Conservation (phyloP, 2,797 vertebrate genomes). For the Poeciliopsis gracilis region DNA sequence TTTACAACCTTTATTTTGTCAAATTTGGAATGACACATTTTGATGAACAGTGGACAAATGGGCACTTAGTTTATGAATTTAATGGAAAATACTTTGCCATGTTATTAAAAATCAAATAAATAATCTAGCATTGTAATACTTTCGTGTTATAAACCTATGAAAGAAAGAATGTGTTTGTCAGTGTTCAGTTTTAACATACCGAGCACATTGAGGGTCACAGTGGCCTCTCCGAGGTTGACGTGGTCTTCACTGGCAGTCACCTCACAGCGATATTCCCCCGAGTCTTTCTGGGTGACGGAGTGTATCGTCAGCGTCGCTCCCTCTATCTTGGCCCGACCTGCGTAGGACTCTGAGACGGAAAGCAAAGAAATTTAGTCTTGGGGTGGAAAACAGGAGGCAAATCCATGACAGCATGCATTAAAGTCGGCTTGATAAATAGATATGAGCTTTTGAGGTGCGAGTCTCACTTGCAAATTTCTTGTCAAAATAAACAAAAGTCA, state of each 20-base stretch:
- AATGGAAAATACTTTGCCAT: not conserved
- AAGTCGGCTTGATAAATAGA: not conserved
- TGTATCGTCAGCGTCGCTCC: constrained; percentile 89
- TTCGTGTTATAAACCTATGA: not conserved
- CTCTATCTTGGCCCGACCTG: constrained; percentile 85
- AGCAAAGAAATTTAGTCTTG: not conserved
- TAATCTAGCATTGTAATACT: not conserved
- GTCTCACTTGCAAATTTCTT: constrained; percentile 81
- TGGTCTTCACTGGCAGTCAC: constrained; percentile 87
- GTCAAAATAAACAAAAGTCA: constrained; percentile 90
- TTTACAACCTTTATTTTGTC: not conserved
- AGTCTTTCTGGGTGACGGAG: constrained; percentile 90
- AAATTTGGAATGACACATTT: not conserved
- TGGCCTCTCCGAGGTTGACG: constrained; percentile 85
- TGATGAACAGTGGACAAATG: not conserved
- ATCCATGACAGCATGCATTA: not conserved
- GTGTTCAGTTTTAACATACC: constrained; percentile 69
- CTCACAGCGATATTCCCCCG: constrained; percentile 93
- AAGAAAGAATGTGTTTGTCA: not conserved
- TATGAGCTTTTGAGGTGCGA: not conserved
- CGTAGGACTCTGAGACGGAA: constrained; percentile 78
- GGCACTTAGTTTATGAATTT: not conserved
- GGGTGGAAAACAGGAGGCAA: not conserved
- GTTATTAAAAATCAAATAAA: not conserved
- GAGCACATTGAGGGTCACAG: constrained; percentile 85